Percentiles rank a stretch among this genome's conserved stretches.
These are phyloP conservation scores for Gopherus flavomarginatus DNA, from an alignment of 2,113 vertebrate genomes.

Conservation along the genomic window DNA sequence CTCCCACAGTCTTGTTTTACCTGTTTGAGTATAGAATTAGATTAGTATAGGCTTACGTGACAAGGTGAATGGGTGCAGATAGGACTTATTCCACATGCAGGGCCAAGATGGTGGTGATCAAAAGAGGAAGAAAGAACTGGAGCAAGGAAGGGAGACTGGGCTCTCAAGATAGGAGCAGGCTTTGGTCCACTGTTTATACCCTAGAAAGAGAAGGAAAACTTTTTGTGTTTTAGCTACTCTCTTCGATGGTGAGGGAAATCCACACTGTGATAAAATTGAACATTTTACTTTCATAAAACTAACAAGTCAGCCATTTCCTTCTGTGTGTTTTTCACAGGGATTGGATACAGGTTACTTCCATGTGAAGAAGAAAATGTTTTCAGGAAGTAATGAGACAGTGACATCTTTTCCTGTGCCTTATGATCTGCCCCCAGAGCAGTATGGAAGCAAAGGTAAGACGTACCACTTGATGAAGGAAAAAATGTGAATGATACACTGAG, in stretches of 20 bases:
- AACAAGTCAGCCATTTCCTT: background rate
- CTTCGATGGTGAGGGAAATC: background rate
- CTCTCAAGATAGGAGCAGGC: background rate
- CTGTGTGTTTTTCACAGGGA: conserved; percentile 64
- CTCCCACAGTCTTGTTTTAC: rapidly evolving
- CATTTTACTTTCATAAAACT: background rate
- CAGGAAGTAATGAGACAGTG: conserved; percentile 67
- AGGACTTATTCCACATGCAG: rapidly evolving
- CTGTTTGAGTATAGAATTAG: background rate
- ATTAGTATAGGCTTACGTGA: background rate
- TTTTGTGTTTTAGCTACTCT: background rate
- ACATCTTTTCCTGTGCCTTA: conserved; percentile 90
- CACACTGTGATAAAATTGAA: background rate
- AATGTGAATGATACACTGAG: background rate
- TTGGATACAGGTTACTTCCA: conserved; percentile 78
- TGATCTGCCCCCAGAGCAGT: conserved; percentile 91
- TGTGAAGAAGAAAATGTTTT: conserved; percentile 81
- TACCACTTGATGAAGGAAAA: background rate
- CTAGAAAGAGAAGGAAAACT: background rate
- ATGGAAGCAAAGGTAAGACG: conserved; percentile 88
- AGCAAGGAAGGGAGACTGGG: background rate
- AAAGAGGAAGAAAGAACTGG: background rate
- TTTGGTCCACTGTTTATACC: background rate
- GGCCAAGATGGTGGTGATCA: background rate
- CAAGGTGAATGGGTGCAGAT: background rate